phyloP scores from a whole-genome alignment of 2,888 invertebrate genomes.

The Reticulitermes lucifugus region DNA sequence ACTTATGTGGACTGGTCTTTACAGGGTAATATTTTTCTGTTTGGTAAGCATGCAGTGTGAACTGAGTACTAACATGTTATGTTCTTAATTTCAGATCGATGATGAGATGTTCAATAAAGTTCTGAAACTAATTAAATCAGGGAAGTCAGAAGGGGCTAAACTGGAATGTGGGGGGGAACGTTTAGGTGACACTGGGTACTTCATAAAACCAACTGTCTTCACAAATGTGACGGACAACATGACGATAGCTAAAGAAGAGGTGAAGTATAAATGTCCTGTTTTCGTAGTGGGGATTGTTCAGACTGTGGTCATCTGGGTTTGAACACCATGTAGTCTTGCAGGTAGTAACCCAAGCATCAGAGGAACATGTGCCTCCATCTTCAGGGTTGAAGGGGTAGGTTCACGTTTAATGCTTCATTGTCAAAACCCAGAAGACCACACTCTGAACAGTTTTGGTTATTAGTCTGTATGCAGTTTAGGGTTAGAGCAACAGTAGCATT shows the following conservation, averaged over 20 bases:
- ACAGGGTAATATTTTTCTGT: neutral
- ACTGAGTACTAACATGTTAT: neutral
- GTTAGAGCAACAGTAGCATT: too few relatives aligned
- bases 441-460: too few relatives aligned
- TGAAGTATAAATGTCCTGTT: constrained; percentile 57
- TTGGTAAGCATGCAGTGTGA: neutral
- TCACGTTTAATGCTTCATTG: too few relatives aligned
- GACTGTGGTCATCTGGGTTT: too few relatives aligned
- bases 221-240: constrained; percentile 82
- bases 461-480: too few relatives aligned
- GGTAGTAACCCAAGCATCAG: too few relatives aligned
- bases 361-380: too few relatives aligned
- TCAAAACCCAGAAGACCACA: too few relatives aligned
- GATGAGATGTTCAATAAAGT: constrained; percentile 81
- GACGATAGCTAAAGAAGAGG: constrained; percentile 82
- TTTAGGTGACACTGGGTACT: constrained; percentile 77
- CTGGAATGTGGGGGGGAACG: constrained; percentile 81
- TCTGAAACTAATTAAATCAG: constrained; percentile 78
- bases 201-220: constrained; percentile 82
- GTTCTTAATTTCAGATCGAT: constrained; percentile 69
- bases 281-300: too few relatives aligned
- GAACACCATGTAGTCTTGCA: too few relatives aligned
- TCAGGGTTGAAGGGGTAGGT: too few relatives aligned
- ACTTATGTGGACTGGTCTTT: neutral
- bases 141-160: constrained; percentile 83